Base-by-base conservation (phyloP, 2,113 vertebrate genomes). In the Ptilonorhynchus violaceus region DNA sequence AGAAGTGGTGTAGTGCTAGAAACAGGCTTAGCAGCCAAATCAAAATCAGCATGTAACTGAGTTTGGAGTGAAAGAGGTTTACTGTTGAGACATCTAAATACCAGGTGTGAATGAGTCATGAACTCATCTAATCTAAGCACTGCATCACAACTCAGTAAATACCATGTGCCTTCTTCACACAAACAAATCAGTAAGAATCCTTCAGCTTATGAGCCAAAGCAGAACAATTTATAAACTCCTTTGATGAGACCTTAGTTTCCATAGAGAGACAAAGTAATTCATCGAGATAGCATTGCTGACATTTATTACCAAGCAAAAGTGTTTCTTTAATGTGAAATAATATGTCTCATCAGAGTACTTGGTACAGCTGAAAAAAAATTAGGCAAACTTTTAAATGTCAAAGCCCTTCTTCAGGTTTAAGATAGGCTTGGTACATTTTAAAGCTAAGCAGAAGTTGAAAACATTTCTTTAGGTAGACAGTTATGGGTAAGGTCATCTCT, bases 91-190 rank as follows among this genome's bases (percentile, higher is more conserved):
- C 37, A 76, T 90, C 28, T 52, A 92, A 88, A 88, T 85, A 78
- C 35, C 74, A 90, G 75, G 62, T 92, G 88, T 83, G 88, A 90
- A 62, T 88, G 88, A 96, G 53, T 93, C 82, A 95, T 30, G 49
- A 56, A 56, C 49, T 82, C 87, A 44, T 89, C 47, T 79, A 27
- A 82, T 76, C 76, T 92, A 74, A 88, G 49, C 31, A 35, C 22
- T 76, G 67, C 90, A 62, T 96, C 85, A 92, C 1, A 5, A 69
- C 56, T 88, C 79, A 27, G 59, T 92, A 88, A 90, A 76, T 58
- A 73, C 15, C 59, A 42, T 53, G 53, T 83, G n/a, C 53, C 28
- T 80, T 64, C 31, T 73, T 88, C 55, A 76, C 37, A 85, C 25
- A 88, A 93, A 92, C n/a, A 73, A 46, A 88, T 24, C 72, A 41